These are phyloP conservation scores for Aphidius gifuensis DNA, from an alignment of 1,140 invertebrate species.

Conservation along the genomic window DNA sequence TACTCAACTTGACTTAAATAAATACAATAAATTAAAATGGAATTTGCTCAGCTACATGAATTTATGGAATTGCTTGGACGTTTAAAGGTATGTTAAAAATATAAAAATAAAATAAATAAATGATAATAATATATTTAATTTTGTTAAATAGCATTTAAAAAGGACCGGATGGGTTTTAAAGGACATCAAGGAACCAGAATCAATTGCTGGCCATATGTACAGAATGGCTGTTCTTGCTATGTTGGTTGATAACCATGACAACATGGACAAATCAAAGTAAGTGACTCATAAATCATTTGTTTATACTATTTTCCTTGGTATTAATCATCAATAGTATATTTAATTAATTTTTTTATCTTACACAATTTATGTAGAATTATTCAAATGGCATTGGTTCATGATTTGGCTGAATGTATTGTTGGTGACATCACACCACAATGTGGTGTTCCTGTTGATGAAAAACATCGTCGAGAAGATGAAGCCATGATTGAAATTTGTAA, in stretches of 20 bases:
- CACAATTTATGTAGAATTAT: slow-evolving; percentile 57
- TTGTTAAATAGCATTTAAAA: slow-evolving; percentile 66
- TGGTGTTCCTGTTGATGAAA: slow-evolving; percentile 80
- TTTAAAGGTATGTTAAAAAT: no score
- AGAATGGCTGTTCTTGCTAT: slow-evolving; percentile 92
- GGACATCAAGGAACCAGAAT: slow-evolving; percentile 80
- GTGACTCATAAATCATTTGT: slow-evolving; percentile 1
- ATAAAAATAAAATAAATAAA: no score
- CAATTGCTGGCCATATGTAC: slow-evolving; percentile 96
- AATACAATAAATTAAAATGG: no score
- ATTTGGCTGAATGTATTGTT: slow-evolving; percentile 93
- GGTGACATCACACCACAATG: slow-evolving; percentile 97
- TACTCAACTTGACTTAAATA: no score
- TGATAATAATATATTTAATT: no score
- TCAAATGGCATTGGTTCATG: slow-evolving; percentile 86
- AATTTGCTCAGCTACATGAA: no score
- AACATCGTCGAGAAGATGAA: slow-evolving; percentile 79
- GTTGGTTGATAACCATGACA: slow-evolving; percentile 67
- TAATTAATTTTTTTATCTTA: slow-evolving; percentile 21
- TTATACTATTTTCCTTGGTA: no score
- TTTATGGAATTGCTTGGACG: no score
- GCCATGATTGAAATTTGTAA: slow-evolving; percentile 79
- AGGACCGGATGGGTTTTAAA: slow-evolving; percentile 88
- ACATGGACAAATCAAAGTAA: slow-evolving; percentile 62
- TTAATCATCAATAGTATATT: no score